A percentile compares a stretch with the other conserved stretches of the same genome.
phyloP scores from a whole-genome alignment of 1,140 invertebrate species.

The Drosophila lowei region DNA sequence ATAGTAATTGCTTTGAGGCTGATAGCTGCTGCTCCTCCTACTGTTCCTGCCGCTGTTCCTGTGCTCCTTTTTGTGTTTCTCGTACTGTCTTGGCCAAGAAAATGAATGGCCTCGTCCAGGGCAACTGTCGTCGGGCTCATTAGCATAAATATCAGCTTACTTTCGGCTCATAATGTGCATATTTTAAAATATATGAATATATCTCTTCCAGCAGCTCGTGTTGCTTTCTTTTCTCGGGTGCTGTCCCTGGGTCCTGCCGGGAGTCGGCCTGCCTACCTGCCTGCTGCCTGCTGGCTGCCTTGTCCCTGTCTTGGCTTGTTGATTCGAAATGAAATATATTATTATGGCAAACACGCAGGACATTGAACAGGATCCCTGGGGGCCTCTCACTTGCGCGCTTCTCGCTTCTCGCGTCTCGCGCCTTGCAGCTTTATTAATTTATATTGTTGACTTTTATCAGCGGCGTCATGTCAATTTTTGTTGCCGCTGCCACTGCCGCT shows the following conservation, averaged over 20 bases:
- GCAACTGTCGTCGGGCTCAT: constrained; percentile 65
- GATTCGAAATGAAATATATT: constrained; percentile 78
- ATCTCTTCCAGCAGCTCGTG: constrained; percentile 18
- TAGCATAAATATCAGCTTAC: constrained; percentile 80
- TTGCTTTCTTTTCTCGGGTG: constrained; percentile 18
- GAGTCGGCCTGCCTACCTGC: not conserved
- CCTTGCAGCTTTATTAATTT: constrained; percentile 80
- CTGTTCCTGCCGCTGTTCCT: no score
- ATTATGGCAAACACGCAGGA: constrained; percentile 77
- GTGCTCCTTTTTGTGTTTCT: no score
- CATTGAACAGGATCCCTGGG: constrained; percentile 56
- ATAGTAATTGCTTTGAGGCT: constrained; percentile 73
- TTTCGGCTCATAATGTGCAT: constrained; percentile 73
- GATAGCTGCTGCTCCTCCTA: constrained; percentile 6
- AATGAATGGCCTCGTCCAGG: constrained; percentile 60
- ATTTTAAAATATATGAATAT: constrained; percentile 68
- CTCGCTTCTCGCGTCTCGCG: constrained; percentile 31
- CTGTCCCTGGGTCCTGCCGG: not conserved
- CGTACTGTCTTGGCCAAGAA: not conserved
- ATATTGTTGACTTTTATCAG: constrained; percentile 82
- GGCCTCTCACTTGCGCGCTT: constrained; percentile 16
- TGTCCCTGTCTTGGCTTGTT: constrained; percentile 60
- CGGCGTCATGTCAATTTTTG: constrained; percentile 60
- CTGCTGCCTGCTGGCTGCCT: not conserved
- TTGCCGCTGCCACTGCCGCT: constrained; percentile 4